Evolutionary conservation across 2,888 invertebrate genomes (phyloP), one percentile per base, ranked within the genome.

Genomic region (Macrostomum cliftonense): DNA sequence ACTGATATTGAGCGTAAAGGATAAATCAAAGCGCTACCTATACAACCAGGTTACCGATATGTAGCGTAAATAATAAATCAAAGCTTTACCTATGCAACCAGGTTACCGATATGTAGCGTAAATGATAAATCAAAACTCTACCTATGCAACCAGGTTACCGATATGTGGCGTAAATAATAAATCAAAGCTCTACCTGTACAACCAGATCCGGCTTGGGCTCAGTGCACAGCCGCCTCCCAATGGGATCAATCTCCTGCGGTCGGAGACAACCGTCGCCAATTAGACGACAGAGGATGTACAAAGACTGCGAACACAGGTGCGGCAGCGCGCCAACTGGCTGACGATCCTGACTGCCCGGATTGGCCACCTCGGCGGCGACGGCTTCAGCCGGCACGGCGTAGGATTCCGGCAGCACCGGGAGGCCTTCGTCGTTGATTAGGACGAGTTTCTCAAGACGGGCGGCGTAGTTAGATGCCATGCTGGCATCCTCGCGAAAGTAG

Each of bases 121-220:
- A n/a, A n/a, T n/a, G n/a, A n/a, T n/a, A n/a, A n/a, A n/a, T n/a
- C n/a, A n/a, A n/a, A n/a, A n/a, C n/a, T 28, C 5, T 28, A 7
- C 5, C 28, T 7, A 28, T 28, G 9, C 28, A 9, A 28, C 5
- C 28, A 28, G 28, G 28, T 28, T n/a, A n/a, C n/a, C n/a, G 28
- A 28, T 28, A 28, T 28, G n/a, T n/a, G n/a, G n/a, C n/a, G n/a
- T n/a, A n/a, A n/a, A n/a, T n/a, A n/a, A n/a, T n/a, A n/a, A n/a
- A n/a, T n/a, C n/a, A n/a, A n/a, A n/a, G n/a, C n/a, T 28, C 9
- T 28, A 28, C 28, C 74, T 57, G n/a, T 0, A 97, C 97, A 38
- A 97, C 95, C 16, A 89, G 88, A 71, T 97, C 95, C 1, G 95
- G 95, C 65, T 93, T 89, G 64, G 93, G 91, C 64, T 95, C 91